Base-by-base conservation (phyloP, 2,797 vertebrate species). In the Luscinia megarhynchos region DNA sequence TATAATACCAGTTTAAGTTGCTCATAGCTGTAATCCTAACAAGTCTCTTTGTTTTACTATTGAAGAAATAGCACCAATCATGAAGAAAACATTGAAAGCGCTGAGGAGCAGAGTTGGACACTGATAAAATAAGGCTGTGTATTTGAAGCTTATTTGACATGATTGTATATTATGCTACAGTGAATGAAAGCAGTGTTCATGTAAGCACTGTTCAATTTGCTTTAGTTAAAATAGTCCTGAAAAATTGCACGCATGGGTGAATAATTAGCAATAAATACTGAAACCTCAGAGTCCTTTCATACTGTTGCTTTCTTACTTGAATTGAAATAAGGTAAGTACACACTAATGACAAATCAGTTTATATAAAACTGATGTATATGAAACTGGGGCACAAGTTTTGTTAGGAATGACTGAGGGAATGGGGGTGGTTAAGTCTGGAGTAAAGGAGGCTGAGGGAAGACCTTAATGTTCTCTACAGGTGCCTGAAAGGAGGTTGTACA, bases 21-120 rank as follows among this genome's bases (percentile, higher is more conserved):
- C 12, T 84, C 14, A 30, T 15, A 72, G n/a, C 41, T 93, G 38
- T 87, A 73, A 89, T 78, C 16, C 61, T 93, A 83, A 96, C 27
- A n/a, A 17, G 2, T 89, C 18, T 91, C 5, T 80, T 55, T 85
- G 24, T 64, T 73, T 70, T 89, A 30, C 79, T 91, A 2, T 29
- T 77, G 32, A 95, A 99, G 99, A 97, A 98, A 97, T 98, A 27
- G 98, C 98, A 88, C 99, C 98, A 84, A 98, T 99, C 96, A 99
- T 99, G 98, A 98, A 97, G 74, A 99, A 99, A 96, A 98, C 98
- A 62, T 93, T 99, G 91, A 98, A 97, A 96, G 97, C 98, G 9
- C 98, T 99, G 95, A 99, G 97, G 97, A 99, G 97, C 48, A 97
- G 98, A 95, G 74, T 98, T 69, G 98, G 97, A 80, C 97, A 97